Evolutionary conservation across 2,888 invertebrate species (phyloP), one percentile per base, ranked within the genome.

Genomic region (Hecatera dysodea): DNA sequence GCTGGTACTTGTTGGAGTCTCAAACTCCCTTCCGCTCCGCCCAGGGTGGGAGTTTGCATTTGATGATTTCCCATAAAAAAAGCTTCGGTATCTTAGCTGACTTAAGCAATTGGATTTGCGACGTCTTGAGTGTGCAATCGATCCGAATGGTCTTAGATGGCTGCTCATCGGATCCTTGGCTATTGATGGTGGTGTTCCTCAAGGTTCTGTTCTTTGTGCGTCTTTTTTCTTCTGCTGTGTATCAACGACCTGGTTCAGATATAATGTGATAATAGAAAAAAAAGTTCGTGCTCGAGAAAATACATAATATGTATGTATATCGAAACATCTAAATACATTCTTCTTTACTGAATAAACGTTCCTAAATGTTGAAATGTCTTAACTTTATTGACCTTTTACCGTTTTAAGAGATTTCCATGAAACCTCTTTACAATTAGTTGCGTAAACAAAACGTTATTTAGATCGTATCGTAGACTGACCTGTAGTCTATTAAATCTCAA

Each of bases 341-440:
- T 17, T 53, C 19, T 9, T 53, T 53, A n/a, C 19, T 29, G 9
- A 52, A 19, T 9, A 8, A 52, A 52, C 0, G 4, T 29, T 4
- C 12, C 8, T 22, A 0, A 48, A 22, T 6, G 22, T 50, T 50
- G 12, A 50, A 59, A 42, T 24, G 19, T 42, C 39, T 7, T 19
- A 59, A 42, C 24, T 19, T 17, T 5, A 15, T 24, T 15, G 17
- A 52, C 17, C 57, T 29, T 39, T 44, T 15, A 2, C 24, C 33
- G 15, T 52, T 22, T 42, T 22, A 52, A 36, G 29, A 24, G 68
- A 24, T 46, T 22, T 9, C 29, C 29, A 46, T 24, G 24, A 24
- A 29, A 53, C 39, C 3, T 2, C 19, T 66, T 44, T 62, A 17
- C 12, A 53, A 46, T 46, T 75, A 12, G 12, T 76, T 59, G 22